Conservation (phyloP, 2,888 invertebrate genomes). For the Nomada ruficornis region DNA sequence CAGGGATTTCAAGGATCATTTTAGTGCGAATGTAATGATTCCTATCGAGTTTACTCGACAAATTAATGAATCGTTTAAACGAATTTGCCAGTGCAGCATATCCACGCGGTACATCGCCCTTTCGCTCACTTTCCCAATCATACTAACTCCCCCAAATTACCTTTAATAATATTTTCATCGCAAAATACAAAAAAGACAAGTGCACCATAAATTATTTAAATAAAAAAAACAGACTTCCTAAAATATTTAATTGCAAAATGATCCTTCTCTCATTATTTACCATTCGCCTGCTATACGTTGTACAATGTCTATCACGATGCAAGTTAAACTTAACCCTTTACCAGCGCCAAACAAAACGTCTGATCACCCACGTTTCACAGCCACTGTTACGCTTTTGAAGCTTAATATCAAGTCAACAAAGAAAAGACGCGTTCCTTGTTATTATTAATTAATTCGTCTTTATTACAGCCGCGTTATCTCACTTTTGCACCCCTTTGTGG, state of each 20-base stretch:
- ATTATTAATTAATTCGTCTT: constrained; percentile 28
- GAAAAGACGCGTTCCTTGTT: not conserved
- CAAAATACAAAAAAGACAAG: no score
- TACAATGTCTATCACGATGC: not conserved
- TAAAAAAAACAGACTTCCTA: not conserved
- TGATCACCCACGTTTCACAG: not conserved
- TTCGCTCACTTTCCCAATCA: not conserved
- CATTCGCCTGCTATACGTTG: not conserved
- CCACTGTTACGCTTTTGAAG: not conserved
- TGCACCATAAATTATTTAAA: not conserved
- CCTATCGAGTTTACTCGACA: not conserved
- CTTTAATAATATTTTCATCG: no score
- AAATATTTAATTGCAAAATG: not conserved
- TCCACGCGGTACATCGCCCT: not conserved
- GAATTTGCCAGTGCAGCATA: not conserved
- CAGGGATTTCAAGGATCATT: constrained; percentile 72
- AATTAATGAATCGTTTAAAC: not conserved
- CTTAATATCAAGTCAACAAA: constrained; percentile 6
- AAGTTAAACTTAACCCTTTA: not conserved
- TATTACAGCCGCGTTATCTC: constrained; percentile 6
- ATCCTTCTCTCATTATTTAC: not conserved
- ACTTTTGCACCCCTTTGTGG: not conserved
- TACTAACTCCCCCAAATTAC: not conserved
- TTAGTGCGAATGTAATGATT: constrained; percentile 46
- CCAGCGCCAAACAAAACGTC: not conserved